Percentiles rank a stretch among this genome's conserved stretches.
Conservation (phyloP, 2,888 invertebrate genomes). For the Latrodectus elegans region DNA sequence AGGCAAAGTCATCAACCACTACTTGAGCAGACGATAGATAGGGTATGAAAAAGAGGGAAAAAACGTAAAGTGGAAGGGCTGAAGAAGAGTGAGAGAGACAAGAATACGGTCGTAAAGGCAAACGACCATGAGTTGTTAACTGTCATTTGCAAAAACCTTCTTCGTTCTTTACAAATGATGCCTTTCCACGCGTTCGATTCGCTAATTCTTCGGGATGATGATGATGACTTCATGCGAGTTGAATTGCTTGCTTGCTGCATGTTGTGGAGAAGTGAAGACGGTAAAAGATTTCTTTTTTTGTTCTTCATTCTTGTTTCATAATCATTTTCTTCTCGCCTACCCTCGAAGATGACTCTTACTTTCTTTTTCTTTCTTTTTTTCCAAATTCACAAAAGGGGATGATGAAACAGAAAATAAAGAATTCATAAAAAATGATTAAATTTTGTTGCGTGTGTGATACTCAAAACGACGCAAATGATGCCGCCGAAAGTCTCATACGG, state of each 20-base stretch:
- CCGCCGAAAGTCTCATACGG: not conserved
- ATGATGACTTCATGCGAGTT: slow-evolving; percentile 54
- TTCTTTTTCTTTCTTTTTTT: slow-evolving; percentile 10
- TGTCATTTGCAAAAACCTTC: slow-evolving; percentile 68
- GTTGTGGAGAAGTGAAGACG: slow-evolving; percentile 5
- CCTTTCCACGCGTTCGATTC: slow-evolving; percentile 56
- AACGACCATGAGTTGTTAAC: slow-evolving; percentile 69
- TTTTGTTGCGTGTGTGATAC: slow-evolving; percentile 58
- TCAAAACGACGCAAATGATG: slow-evolving; percentile 45
- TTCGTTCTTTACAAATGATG: slow-evolving; percentile 60
- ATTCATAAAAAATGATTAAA: slow-evolving; percentile 62
- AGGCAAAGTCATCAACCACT: slow-evolving; percentile 68
- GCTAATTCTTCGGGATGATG: slow-evolving; percentile 64
- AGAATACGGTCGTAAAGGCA: slow-evolving; percentile 50
- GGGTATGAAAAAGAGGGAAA: slow-evolving; percentile 26
- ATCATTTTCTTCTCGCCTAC: slow-evolving; percentile 46
- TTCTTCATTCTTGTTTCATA: slow-evolving; percentile 60
- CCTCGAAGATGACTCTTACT: not conserved
- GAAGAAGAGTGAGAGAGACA: slow-evolving; percentile 4
- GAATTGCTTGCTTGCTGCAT: not conserved
- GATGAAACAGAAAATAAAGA: slow-evolving; percentile 51
- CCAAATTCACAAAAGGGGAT: slow-evolving; percentile 1
- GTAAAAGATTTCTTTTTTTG: slow-evolving; percentile 20
- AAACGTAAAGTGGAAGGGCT: not conserved
- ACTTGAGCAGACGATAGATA: slow-evolving; percentile 41